These are phyloP conservation scores for Lagenorhynchus albirostris DNA, from an alignment of 2,113 vertebrate genomes.

Conservation along the genomic window DNA sequence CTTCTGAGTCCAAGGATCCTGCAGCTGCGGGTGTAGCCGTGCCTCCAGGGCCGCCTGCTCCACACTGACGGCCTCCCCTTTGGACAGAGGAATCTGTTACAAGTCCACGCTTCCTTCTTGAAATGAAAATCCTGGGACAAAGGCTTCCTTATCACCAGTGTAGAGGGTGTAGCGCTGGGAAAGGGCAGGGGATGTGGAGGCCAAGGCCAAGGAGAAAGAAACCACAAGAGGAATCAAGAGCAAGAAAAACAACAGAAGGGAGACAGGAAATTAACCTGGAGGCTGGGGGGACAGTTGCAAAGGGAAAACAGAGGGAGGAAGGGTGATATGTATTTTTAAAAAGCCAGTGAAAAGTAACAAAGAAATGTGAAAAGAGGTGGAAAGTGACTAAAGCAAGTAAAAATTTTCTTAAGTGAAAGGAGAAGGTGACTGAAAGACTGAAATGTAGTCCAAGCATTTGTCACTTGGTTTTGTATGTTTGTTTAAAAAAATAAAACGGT, in stretches of 20 bases:
- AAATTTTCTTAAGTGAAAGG: neutral
- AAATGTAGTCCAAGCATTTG: slow-evolving; percentile 44
- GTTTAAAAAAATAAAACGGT: slow-evolving; percentile 48
- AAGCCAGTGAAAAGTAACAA: neutral
- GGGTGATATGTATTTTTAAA: neutral
- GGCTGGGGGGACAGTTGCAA: accelerated
- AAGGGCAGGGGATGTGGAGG: neutral
- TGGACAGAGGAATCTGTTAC: neutral
- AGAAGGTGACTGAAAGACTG: slow-evolving; percentile 31
- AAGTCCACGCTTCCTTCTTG: neutral
- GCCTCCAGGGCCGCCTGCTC: too few species aligned
- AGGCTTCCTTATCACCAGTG: neutral
- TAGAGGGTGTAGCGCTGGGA: neutral
- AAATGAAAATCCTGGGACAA: neutral
- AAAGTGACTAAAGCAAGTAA: neutral
- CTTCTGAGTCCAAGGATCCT: neutral
- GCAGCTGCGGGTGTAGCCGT: accelerated
- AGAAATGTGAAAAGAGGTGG: neutral
- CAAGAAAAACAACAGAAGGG: neutral
- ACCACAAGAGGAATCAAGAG: neutral
- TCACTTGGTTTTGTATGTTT: slow-evolving; percentile 52
- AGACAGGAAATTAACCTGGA: neutral
- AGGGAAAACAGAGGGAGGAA: neutral
- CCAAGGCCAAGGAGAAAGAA: neutral
- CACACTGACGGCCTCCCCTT: too few species aligned